Percentiles rank a stretch among this genome's conserved stretches.
These are phyloP conservation scores for Orthosia gothica DNA, from an alignment of 2,888 invertebrate species.

Conservation along the genomic window DNA sequence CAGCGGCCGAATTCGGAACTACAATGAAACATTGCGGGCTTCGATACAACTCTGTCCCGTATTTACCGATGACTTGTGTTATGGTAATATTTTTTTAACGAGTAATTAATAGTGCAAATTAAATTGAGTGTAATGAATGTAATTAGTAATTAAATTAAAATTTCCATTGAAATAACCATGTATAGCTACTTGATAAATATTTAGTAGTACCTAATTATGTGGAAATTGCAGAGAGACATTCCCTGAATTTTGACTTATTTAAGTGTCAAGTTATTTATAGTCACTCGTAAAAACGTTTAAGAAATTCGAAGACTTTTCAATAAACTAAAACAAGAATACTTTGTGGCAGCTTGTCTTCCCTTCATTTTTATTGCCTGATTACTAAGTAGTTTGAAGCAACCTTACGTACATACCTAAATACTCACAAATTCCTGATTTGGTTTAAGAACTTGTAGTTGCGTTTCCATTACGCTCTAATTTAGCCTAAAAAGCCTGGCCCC, in stretches of 20 bases:
- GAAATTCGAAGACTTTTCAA: not conserved
- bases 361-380: not conserved
- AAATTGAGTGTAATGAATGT: slow-evolving; percentile 63
- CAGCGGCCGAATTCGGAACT: slow-evolving; percentile 75
- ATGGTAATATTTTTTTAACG: slow-evolving; percentile 25
- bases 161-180: slow-evolving; percentile 63
- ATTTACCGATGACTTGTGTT: slow-evolving; percentile 41
- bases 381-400: not conserved
- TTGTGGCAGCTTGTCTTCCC: not conserved
- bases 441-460: not conserved
- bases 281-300: not conserved
- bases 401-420: not conserved
- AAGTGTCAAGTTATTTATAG: slow-evolving; percentile 7
- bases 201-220: slow-evolving; percentile 30
- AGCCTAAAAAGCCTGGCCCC: too few relatives aligned
- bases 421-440: not conserved
- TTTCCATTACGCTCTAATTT: not conserved
- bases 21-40: slow-evolving; percentile 50
- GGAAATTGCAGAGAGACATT: slow-evolving; percentile 9
- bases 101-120: slow-evolving; percentile 58
- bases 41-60: slow-evolving; percentile 36
- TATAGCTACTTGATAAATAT: slow-evolving; percentile 57
- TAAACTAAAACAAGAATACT: not conserved
- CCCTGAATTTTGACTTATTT: slow-evolving; percentile 5
- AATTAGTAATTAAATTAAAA: slow-evolving; percentile 71